Base-by-base conservation (phyloP, 2,113 vertebrate species). In the Nannospalax galili region DNA sequence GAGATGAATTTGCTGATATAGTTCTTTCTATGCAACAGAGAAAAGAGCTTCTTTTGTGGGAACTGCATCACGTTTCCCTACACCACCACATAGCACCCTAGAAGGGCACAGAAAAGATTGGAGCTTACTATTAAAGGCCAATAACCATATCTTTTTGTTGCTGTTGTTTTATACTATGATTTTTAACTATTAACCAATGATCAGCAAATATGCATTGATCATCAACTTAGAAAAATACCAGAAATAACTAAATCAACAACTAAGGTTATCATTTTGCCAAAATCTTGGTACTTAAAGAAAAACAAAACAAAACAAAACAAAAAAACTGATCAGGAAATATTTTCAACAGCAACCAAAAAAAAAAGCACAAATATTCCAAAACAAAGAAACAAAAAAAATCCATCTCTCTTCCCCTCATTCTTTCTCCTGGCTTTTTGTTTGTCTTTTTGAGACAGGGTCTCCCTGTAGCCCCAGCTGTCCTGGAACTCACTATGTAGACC, bases 61-160 rank as follows among this genome's bases (percentile, higher is more conserved):
- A 95, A 93, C 90, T 97, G 97, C 95, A 97, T 96, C 95, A 96
- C 92, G 96, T 94, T 91, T 95, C 93, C 97, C 97, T 97, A 97
- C 93, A 97, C 81, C 95, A 97, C 97, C 97, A 94, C 97, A 97
- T 82, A 97, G 96, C 96, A 97, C 95, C 93, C 97, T 97, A 96
- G 96, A 97, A 97, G 96, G 96, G 97, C 95, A 97, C 96, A 97
- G 95, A 97, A 97, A 96, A 97, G 67, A 97, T 96, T 90, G 87
- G 92, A 69, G 92, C 96, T 97, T 97, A 97, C 92, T 96, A 95
- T 97, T 95, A 97, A 95, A 97, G 92, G 93, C 92, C 94, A 96
- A 94, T 78, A 95, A 96, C 26, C 91, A 81, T 37, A 92, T 9
- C 72, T 75, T 92, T 62, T 87, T 69, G 62, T 70, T 84, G 88